Evolutionary conservation across 2,797 vertebrate genomes (phyloP).

Genomic region (Decapterus maruadsi): DNA sequence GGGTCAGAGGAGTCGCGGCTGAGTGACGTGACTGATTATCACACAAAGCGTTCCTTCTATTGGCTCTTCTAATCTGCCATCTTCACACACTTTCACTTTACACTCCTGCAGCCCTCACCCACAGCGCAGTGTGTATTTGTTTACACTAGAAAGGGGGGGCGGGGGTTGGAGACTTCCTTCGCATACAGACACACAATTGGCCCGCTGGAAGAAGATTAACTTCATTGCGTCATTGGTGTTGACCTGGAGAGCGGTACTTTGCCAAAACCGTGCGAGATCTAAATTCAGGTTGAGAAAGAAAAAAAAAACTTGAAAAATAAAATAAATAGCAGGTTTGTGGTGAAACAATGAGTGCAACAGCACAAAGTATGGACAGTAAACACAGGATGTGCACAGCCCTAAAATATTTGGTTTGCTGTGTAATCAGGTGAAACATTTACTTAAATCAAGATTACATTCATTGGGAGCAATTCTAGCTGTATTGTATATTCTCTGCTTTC

Average conservation of each 20-base stretch:
- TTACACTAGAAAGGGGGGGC: neutral
- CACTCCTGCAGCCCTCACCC: neutral
- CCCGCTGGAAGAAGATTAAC: neutral
- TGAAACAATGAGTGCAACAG: neutral
- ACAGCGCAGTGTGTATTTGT: constrained; percentile 11
- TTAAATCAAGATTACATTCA: neutral
- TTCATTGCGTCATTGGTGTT: neutral
- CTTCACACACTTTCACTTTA: constrained; percentile 13
- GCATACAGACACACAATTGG: constrained; percentile 24
- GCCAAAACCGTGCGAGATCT: neutral
- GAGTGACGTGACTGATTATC: neutral
- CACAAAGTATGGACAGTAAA: neutral
- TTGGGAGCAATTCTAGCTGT: too few relatives aligned
- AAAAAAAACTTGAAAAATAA: too few relatives aligned
- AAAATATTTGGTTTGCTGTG: neutral
- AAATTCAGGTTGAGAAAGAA: neutral
- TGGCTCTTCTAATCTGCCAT: constrained; percentile 4
- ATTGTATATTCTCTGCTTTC: too few relatives aligned
- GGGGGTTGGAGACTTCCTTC: constrained; percentile 19
- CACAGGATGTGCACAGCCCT: neutral
- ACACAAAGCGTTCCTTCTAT: neutral
- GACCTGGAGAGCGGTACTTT: neutral
- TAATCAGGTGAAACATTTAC: neutral
- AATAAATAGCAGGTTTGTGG: neutral
- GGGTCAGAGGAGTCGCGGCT: neutral